A percentile compares a stretch with the other conserved stretches of the same genome.
These are phyloP conservation scores for Drosophila yakuba DNA, from an alignment of 1,140 invertebrate genomes.

Conservation along the genomic window DNA sequence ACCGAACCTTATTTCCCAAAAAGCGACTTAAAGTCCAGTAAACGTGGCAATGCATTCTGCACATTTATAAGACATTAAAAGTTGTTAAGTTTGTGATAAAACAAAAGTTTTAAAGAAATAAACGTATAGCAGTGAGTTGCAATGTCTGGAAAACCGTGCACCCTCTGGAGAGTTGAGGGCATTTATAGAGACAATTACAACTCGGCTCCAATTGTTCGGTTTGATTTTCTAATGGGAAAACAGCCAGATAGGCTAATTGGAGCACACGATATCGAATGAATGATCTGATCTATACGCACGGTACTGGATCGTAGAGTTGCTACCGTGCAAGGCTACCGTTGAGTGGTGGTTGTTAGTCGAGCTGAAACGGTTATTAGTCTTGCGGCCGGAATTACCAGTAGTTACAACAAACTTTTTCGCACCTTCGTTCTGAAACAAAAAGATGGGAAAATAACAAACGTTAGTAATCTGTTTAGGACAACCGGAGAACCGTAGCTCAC, in stretches of 20 bases:
- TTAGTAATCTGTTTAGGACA: not conserved
- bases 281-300: slow-evolving; percentile 34
- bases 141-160: not conserved
- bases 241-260: not conserved
- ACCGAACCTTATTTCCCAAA: not conserved
- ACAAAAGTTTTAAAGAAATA: not conserved
- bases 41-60: not conserved
- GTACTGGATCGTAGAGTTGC: slow-evolving; percentile 47
- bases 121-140: not conserved
- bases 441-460: not conserved
- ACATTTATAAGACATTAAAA: not conserved
- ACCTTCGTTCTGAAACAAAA: slow-evolving; percentile 80
- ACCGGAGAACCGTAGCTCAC: slow-evolving; percentile 12
- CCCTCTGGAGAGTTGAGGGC: no score
- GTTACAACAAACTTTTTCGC: slow-evolving; percentile 63
- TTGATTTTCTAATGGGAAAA: slow-evolving; percentile 1
- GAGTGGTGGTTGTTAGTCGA: slow-evolving; percentile 64
- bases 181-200: not conserved
- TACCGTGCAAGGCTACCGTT: slow-evolving; percentile 31
- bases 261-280: slow-evolving; percentile 3
- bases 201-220: slow-evolving; percentile 4
- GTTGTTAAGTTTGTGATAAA: not conserved
- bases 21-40: not conserved
- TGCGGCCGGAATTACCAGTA: slow-evolving; percentile 63
- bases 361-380: slow-evolving; percentile 79